These are phyloP conservation scores for Sarcophaga carnaria DNA, from an alignment of 2,888 invertebrate species.

Conservation along the genomic window DNA sequence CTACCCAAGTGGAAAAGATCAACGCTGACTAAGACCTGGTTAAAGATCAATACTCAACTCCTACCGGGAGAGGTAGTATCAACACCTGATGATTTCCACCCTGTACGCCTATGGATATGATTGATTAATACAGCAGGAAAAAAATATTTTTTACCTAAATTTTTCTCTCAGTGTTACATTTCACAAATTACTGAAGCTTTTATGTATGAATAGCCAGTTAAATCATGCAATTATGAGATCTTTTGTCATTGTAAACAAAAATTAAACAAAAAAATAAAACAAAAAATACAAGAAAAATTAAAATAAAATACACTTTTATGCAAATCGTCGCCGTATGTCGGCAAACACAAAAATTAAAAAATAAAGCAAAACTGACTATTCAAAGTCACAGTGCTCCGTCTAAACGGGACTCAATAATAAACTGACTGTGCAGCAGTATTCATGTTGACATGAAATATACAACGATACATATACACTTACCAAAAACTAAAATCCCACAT, in stretches of 20 bases:
- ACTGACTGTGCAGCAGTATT: conserved; percentile 21
- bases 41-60: too few species aligned
- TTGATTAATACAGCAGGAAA: too few species aligned
- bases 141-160: too few species aligned
- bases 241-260: conserved; percentile 74
- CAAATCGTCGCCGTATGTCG: conserved; percentile 59
- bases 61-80: too few species aligned
- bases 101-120: too few species aligned
- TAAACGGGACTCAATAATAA: conserved; percentile 58
- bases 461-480: not conserved
- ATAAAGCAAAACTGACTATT: conserved; percentile 14
- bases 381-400: conserved; percentile 33
- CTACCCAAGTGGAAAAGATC: too few species aligned
- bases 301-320: conserved; percentile 65
- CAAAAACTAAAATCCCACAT: conserved; percentile 1
- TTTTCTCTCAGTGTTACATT: conserved; percentile 38
- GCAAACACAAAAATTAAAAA: conserved; percentile 58
- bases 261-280: conserved; percentile 48
- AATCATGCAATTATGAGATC: conserved; percentile 81
- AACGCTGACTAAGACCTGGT: too few species aligned
- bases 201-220: conserved; percentile 77
- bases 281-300: conserved; percentile 7
- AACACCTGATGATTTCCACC: too few species aligned
- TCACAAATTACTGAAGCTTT: conserved; percentile 44
- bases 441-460: conserved; percentile 9